phyloP scores from a whole-genome alignment of 2,888 invertebrate species.

The Acleris laterana region DNA sequence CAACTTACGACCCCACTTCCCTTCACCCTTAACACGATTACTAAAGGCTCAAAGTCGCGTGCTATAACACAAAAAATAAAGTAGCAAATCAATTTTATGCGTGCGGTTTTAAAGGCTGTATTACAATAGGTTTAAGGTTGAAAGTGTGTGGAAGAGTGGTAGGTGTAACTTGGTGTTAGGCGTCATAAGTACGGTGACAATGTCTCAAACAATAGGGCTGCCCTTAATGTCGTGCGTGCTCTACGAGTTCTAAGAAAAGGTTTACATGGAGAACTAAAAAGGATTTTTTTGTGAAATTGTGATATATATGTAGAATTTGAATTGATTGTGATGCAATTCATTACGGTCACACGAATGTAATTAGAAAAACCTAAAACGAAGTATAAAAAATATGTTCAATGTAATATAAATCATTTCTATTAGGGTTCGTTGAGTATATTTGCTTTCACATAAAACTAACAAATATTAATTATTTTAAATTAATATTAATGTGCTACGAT shows the following conservation, averaged over 20 bases:
- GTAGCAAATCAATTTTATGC: not conserved
- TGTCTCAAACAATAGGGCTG: constrained; percentile 37
- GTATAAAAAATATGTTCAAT: too few species aligned
- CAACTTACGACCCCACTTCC: not conserved
- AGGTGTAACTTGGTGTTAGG: not conserved
- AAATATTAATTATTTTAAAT: too few species aligned
- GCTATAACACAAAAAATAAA: not conserved
- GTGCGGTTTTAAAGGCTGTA: not conserved
- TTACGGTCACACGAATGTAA: too few species aligned
- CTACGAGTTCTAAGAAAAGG: constrained; percentile 14
- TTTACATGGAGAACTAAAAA: constrained; percentile 4
- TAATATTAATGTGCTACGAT: too few species aligned
- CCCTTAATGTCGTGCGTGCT: constrained; percentile 34
- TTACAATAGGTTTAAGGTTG: not conserved
- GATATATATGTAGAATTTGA: too few species aligned
- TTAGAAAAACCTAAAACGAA: too few species aligned
- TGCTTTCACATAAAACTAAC: too few species aligned
- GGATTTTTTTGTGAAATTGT: not conserved
- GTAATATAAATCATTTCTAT: too few species aligned
- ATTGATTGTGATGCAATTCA: too few species aligned
- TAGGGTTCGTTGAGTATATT: too few species aligned
- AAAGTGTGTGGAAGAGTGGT: not conserved
- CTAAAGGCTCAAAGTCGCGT: not conserved
- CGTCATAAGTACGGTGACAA: constrained; percentile 35
- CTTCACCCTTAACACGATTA: not conserved